Evolutionary conservation across 1,140 invertebrate genomes (phyloP), one percentile per base, ranked within the genome.

Genomic region (Euwallacea similis): DNA sequence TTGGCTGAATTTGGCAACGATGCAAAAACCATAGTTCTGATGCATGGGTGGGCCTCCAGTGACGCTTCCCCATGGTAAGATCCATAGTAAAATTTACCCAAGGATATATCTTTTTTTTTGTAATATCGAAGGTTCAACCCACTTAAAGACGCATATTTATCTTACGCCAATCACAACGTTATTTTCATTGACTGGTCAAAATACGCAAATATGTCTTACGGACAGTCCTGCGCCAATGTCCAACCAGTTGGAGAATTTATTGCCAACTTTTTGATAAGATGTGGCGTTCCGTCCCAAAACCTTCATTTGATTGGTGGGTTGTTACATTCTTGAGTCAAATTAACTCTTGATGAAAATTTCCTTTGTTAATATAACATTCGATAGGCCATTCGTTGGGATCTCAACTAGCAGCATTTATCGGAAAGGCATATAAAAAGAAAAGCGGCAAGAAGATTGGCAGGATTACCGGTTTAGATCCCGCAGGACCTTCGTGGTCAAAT

Each of bases 351-450:
- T 59, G 9, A 44, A 61, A 61, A 61, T 44, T 13, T 42, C 8
- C 8, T n/a, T n/a, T 13, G 6, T 42, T 11, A n/a, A 9, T n/a
- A 15, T 42, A 6, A 61, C 78, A 78, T 92, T 42, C 87, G 21
- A 33, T 92, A 76, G 91, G 91, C 2, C 91, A 91, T 80, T 92
- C 90, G 59, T 81, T 93, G 13, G 91, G 91, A 0, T 88, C 90
- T 0, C 90, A 93, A 73, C 86, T 91, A 7, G 88, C 90, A 0
- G 91, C 90, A 7, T 90, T 90, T 71, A 87, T 88, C 63, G 91
- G 90, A 0, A 86, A 87, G 74, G 76, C 78, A 2, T 56, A 78
- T 21, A 42, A 59, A 42, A 41, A 70, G 46, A 58, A 79, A n/a
- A 80, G 53, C n/a, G 72, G 76, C 55, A 69, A 73, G 8, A 75